Base-by-base conservation (phyloP, 2,113 vertebrate genomes). In the Anguilla rostrata region DNA sequence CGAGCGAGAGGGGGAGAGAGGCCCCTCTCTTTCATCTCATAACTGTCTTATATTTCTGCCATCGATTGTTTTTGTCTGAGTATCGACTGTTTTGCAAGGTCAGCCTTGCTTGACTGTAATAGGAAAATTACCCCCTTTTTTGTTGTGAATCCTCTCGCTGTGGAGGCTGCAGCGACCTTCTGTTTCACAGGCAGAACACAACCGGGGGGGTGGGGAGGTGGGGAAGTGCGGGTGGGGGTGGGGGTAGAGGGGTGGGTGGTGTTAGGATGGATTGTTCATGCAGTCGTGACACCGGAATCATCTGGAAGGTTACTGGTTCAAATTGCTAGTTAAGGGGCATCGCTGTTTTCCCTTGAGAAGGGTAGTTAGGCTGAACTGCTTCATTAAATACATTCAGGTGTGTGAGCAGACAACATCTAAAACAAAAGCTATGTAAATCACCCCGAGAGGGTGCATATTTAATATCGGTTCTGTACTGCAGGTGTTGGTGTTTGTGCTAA, bases 51-150 rank as follows among this genome's bases (percentile, higher is more conserved):
- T 89, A 87, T 91, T 90, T 90, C 84, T 88, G 78, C 87, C 91
- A 93, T 92, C 84, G 92, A 93, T 93, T 91, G 91, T 89, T 90
- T 90, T 90, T 90, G 90, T 91, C 88, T 88, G 80, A 11, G 79
- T 92, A 92, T 93, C 87, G 92, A 93, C 89, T 91, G 87, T 81
- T 91, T 90, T 91, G 88, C 89, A 92, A 92, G 90, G 90, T 88
- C 89, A 88, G 86, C 39, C 87, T 90, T 82, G 86, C 39, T 86
- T 88, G 81, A 87, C 84, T 88, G 81, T 90, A 91, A 92, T 90
- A 90, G 92, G 90, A 89, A 91, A 87, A 92, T 91, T 86, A 90
- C 88, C 87, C 80, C 43, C 15, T 22, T 75, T 87, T 81, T 82
- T 89, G 82, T 89, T 79, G 34, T 15, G 43, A 78, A 87, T 90